Percentiles rank a stretch among this genome's conserved stretches.
Conservation (phyloP, 2,797 vertebrate species). For the Eulemur rubriventer region DNA sequence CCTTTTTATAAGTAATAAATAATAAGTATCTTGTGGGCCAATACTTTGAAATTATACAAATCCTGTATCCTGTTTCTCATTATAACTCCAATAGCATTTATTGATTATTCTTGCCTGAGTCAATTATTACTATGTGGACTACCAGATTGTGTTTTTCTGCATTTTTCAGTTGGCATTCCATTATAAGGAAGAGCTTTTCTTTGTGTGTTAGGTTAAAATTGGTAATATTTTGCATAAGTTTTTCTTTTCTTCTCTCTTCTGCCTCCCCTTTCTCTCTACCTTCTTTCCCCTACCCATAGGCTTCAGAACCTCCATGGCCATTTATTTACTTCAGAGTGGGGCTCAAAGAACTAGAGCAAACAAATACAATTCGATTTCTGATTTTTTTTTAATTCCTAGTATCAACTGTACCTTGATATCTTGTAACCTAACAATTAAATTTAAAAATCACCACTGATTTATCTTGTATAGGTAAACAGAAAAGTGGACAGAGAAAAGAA, state of each 20-base stretch:
- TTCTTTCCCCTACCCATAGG: background rate
- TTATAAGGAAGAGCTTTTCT: background rate
- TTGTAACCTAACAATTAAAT: background rate
- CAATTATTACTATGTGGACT: background rate
- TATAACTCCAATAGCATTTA: conserved; percentile 20
- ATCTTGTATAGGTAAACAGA: background rate
- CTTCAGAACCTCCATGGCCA: background rate
- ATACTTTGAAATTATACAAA: background rate
- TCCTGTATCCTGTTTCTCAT: background rate
- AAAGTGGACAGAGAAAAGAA: background rate
- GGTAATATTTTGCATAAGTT: background rate
- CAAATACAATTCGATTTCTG: background rate
- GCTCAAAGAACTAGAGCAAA: background rate
- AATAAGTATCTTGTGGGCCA: background rate
- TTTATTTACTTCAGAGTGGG: background rate
- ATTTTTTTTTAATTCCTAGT: background rate
- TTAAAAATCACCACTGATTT: background rate
- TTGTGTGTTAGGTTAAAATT: background rate
- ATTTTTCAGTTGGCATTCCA: background rate
- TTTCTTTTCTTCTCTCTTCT: background rate
- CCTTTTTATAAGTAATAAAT: background rate
- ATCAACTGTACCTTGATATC: background rate
- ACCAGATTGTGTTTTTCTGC: background rate
- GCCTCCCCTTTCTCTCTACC: background rate
- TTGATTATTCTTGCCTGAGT: background rate